Percentiles rank a stretch among this genome's conserved stretches.
These are phyloP conservation scores for Drosophila miranda DNA, from an alignment of 1,140 invertebrate genomes.

Conservation along the genomic window DNA sequence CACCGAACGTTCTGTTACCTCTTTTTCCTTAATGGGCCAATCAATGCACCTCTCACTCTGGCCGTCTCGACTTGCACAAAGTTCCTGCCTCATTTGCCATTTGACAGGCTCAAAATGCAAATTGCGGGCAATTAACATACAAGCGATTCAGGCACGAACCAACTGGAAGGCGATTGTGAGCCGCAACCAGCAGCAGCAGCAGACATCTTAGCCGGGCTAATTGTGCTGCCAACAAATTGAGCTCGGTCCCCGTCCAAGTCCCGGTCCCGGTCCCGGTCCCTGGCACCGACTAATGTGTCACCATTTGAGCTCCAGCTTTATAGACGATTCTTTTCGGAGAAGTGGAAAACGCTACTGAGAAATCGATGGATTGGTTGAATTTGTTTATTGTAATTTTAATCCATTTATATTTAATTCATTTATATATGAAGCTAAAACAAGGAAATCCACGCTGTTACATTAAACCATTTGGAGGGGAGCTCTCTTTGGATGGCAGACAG, in stretches of 20 bases:
- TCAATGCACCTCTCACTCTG: conserved; percentile 47
- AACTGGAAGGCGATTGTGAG: not conserved
- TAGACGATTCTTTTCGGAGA: too few species aligned
- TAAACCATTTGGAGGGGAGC: not conserved
- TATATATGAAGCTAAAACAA: too few species aligned
- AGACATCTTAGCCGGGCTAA: conserved; percentile 49
- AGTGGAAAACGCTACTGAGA: too few species aligned
- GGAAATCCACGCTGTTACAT: too few species aligned
- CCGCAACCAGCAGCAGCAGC: too few species aligned
- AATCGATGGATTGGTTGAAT: too few species aligned
- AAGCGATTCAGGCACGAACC: conserved; percentile 23
- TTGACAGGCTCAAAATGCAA: conserved; percentile 61
- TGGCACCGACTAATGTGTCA: conserved; percentile 19
- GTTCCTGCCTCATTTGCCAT: conserved; percentile 5
- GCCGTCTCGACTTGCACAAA: conserved; percentile 12
- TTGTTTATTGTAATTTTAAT: too few species aligned
- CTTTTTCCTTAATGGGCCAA: conserved; percentile 52
- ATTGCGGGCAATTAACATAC: conserved; percentile 66
- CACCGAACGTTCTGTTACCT: conserved; percentile 1
- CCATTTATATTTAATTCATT: too few species aligned
- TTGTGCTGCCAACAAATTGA: conserved; percentile 68
- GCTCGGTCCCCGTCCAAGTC: conserved; percentile 29
- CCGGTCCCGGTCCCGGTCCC: too few species aligned
- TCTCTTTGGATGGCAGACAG: conserved; percentile 1
- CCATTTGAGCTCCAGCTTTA: conserved; percentile 8